These are phyloP conservation scores for Engraulis encrasicolus DNA, from an alignment of 2,113 vertebrate species.

Conservation along the genomic window DNA sequence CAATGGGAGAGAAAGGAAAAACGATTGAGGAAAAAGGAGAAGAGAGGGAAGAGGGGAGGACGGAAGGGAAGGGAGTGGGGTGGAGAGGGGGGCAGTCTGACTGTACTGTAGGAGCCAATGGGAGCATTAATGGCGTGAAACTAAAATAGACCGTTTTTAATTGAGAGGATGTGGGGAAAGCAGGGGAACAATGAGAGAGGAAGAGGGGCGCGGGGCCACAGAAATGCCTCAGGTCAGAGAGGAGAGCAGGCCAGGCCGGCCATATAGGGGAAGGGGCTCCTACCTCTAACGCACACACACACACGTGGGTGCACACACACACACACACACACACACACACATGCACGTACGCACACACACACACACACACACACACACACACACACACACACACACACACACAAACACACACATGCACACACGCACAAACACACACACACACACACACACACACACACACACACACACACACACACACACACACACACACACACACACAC, in stretches of 20 bases:
- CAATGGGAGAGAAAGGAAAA: too few relatives aligned
- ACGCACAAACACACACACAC: background rate
- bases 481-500: background rate
- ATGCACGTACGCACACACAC: background rate
- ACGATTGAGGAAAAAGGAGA: background rate
- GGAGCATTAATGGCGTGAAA: conserved; percentile 44
- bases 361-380: background rate
- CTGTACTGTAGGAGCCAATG: conserved; percentile 48
- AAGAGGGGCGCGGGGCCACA: conserved; percentile 49
- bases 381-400: background rate
- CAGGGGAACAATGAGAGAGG: conserved; percentile 50
- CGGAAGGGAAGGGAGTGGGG: background rate
- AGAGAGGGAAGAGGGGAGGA: background rate
- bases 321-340: too few relatives aligned
- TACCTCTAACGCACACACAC: background rate
- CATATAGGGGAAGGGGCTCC: background rate
- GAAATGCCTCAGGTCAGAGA: conserved; percentile 36
- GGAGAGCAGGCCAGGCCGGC: too few relatives aligned
- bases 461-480: background rate
- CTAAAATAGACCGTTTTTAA: conserved; percentile 56
- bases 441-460: background rate
- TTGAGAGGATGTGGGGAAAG: conserved; percentile 49
- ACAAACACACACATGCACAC: conserved; percentile 17
- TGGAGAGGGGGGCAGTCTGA: background rate
- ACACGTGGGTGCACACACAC: too few relatives aligned